Base-by-base conservation (phyloP, 2,888 invertebrate genomes). In the Bruchidius siliquastri region DNA sequence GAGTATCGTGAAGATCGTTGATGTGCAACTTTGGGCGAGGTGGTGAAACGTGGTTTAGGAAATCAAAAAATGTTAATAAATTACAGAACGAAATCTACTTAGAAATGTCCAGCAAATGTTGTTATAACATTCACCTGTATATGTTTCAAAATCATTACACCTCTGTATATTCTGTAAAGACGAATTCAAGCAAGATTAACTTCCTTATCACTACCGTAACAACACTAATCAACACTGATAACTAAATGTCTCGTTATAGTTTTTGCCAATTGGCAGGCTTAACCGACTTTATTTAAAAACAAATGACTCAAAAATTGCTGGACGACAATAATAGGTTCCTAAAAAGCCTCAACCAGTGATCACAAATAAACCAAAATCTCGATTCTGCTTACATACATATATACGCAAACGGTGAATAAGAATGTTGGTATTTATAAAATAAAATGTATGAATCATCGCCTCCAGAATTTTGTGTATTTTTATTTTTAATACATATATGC, bases 401-500 rank as follows among this genome's bases (percentile, higher is more conserved):
- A 49, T 49, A 49, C 49, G 49, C 18, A 49, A 8, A 49, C 49
- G 49, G 18, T 49, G 49, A 49, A 8, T 49, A 49, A 18, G 49
- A 8, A 3, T 49, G 18, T 49, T 49, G 49, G 49, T 49, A 49
- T 49, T 49, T 49, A 49, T 49, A 49, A 49, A 49, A 49, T 49
- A 49, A 49, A 49, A 49, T 18, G 49, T 2, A 32, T 73, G 71
- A 72, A 21, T 74, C 73, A 71, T 22, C 26, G 32, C 30, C 67
- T 74, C 74, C 67, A 72, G 69, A 71, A 71, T 74, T 72, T 74
- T 21, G 71, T 68, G 22, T 72, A 69, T 72, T 74, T 69, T 73
- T 73, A 73, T 71, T 71, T 71, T 71, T 68, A 18, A 49, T 49
- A 49, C 49, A 49, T 1, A 49, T 8, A 49, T 49, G 10, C 49